Percentiles rank a stretch among this genome's conserved stretches.
Conservation (phyloP, 2,113 vertebrate genomes). For the Otolemur garnettii region DNA sequence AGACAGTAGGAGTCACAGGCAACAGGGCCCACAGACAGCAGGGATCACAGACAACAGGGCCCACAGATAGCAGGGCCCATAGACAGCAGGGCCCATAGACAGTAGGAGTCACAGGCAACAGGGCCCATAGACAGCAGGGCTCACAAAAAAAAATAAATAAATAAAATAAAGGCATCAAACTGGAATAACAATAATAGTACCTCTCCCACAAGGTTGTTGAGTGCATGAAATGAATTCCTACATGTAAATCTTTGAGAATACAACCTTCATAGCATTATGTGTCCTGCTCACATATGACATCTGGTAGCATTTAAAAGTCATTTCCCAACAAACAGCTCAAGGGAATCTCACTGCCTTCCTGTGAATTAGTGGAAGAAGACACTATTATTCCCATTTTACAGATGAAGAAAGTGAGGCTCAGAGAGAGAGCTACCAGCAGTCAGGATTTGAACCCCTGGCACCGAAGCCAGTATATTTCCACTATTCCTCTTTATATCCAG, state of each 20-base stretch:
- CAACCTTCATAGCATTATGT: background rate
- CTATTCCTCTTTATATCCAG: background rate
- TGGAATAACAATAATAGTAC: background rate
- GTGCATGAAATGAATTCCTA: background rate
- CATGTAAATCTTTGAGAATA: background rate
- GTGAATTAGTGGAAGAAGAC: background rate
- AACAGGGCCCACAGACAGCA: no score
- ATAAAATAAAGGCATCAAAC: background rate
- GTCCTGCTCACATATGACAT: background rate
- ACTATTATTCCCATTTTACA: background rate
- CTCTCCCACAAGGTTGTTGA: background rate
- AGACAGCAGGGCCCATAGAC: no score
- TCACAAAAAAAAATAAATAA: no score
- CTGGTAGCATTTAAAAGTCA: background rate
- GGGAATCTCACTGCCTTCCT: background rate
- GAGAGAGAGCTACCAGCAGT: background rate
- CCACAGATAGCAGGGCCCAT: no score
- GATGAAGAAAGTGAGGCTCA: background rate
- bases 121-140: no score
- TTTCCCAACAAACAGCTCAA: background rate
- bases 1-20: no score
- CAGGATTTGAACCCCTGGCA: background rate
- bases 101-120: no score
- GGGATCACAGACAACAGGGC: no score
- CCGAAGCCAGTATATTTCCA: background rate